These are phyloP conservation scores for Coenonympha glycerion DNA, from an alignment of 2,888 invertebrate species.

Conservation along the genomic window DNA sequence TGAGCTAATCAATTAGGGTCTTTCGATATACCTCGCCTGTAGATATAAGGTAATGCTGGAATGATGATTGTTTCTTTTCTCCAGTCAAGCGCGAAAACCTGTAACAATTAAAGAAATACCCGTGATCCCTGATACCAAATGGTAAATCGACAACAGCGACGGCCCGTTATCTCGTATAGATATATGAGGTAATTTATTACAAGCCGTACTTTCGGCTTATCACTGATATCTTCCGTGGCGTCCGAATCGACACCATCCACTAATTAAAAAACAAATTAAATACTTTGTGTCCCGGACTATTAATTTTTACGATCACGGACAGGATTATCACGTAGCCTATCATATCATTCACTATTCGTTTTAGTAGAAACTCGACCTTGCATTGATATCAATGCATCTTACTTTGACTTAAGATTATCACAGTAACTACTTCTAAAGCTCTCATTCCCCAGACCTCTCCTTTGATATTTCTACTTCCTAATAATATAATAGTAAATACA, in stretches of 20 bases:
- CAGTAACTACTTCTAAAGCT: no score
- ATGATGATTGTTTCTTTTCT: no score
- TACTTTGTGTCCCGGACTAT: slow-evolving; percentile 56
- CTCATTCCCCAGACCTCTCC: no score
- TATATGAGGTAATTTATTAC: slow-evolving; percentile 25
- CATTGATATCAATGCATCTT: not conserved
- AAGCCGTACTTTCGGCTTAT: slow-evolving; percentile 18
- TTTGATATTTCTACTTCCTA: not conserved
- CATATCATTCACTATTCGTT: slow-evolving; percentile 3
- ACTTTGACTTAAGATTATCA: no score
- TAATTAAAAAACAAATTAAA: slow-evolving; percentile 67
- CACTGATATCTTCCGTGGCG: slow-evolving; percentile 22
- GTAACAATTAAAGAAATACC: slow-evolving; percentile 8
- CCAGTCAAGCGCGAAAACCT: slow-evolving; percentile 9
- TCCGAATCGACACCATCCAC: slow-evolving; percentile 29
- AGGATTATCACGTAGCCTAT: slow-evolving; percentile 21
- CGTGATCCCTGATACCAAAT: slow-evolving; percentile 7
- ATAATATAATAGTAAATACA: no score
- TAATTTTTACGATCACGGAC: slow-evolving; percentile 60
- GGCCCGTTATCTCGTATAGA: slow-evolving; percentile 19
- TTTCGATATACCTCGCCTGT: no score
- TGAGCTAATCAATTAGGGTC: no score
- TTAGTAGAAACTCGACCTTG: not conserved
- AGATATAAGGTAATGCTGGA: no score
- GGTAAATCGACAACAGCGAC: slow-evolving; percentile 10